Evolutionary conservation across 2,113 vertebrate genomes (phyloP).

Genomic region (Hippopotamus amphibius): DNA sequence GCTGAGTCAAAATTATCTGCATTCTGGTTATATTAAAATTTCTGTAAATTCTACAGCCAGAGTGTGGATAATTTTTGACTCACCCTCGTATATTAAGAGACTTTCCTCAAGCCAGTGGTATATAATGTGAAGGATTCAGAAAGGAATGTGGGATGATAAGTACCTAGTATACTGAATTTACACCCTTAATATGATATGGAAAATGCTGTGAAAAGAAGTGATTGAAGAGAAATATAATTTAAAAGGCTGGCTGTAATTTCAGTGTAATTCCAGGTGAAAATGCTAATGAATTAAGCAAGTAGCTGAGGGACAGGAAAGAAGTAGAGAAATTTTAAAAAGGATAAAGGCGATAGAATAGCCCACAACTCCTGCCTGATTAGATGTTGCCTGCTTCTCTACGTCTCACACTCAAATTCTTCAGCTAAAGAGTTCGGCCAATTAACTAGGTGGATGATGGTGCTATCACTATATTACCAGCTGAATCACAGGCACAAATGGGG

Average conservation of each 20-base stretch:
- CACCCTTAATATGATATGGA: background rate
- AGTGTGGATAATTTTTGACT: too few relatives aligned
- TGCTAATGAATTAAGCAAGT: background rate
- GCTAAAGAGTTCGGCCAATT: background rate
- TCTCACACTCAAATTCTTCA: background rate
- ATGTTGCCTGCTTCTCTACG: background rate
- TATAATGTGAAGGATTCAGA: background rate
- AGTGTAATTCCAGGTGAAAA: conserved; percentile 1
- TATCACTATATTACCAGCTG: background rate
- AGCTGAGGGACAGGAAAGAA: background rate
- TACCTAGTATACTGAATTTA: background rate
- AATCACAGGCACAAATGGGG: background rate
- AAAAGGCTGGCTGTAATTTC: background rate
- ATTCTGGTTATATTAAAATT: too few relatives aligned
- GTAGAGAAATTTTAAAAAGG: background rate
- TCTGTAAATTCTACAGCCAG: too few relatives aligned
- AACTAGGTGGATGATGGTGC: background rate
- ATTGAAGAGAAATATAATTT: background rate
- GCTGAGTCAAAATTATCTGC: too few relatives aligned
- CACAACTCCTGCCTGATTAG: background rate
- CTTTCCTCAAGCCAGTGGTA: background rate
- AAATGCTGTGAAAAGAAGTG: background rate
- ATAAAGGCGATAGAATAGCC: background rate
- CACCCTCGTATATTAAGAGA: too few relatives aligned
- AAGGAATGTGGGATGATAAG: background rate